Base-by-base conservation (phyloP, 1,140 invertebrate genomes). In the Leguminivora glycinivorella region DNA sequence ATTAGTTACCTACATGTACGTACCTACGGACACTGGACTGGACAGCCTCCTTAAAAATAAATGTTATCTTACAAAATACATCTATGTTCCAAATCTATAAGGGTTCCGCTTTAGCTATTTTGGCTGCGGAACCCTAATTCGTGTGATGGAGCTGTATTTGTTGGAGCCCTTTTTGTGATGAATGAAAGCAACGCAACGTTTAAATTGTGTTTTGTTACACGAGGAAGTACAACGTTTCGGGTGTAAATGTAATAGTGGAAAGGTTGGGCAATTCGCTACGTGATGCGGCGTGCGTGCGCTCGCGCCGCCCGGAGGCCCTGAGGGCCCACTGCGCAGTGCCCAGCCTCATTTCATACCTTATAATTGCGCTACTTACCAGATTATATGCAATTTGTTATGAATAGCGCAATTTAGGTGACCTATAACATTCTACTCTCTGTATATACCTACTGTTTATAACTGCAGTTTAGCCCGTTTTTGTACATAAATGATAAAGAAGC, bases 151-250 rank as follows among this genome's bases (percentile, higher is more conserved):
- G 40, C 40, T 43, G 22, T 60, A 29, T 29, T 60, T 29, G 14
- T 60, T 10, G 22, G 22, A 14, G 22, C 56, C 22, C 56, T 60
- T n/a, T 26, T 60, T 29, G 56, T 60, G 10, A 60, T 14, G 24
- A 58, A 58, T 58, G 9, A 6, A 58, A 12, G 25, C 25, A 58
- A 12, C 56, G 25, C 25, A 58, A 12, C 56, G 24, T 58, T 58
- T 58, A 25, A 60, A 60, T 60, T 60, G 56, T 29, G 56, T 17
- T 60, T 60, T 60, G 56, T 24, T 60, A 29, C 22, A 60, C 5
- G 5, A 24, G 25, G 56, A 26, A 26, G 56, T 60, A 26, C 56
- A 10, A 17, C 24, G 9, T 56, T 25, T 56, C 22, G 22, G 22
- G 17, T 25, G 19, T 56, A 56, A 19, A 9, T 40, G 10, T n/a